Percentiles rank a stretch among this genome's conserved stretches.
phyloP scores from a whole-genome alignment of 2,113 vertebrate species.

The Silurus asotus region DNA sequence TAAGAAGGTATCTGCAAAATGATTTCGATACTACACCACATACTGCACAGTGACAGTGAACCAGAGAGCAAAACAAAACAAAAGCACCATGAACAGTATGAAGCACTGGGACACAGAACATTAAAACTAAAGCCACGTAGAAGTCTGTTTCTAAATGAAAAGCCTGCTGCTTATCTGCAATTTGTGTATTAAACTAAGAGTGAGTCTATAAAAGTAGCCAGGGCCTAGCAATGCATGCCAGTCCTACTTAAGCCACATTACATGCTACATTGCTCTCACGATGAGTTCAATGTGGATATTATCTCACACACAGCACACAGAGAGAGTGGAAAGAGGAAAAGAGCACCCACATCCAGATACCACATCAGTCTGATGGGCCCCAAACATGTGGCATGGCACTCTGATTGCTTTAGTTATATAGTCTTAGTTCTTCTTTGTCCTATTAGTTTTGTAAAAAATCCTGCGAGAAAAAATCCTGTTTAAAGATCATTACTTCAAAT shows the following conservation, averaged over 20 bases:
- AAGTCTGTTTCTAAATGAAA: slow-evolving; percentile 73
- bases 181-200: slow-evolving; percentile 71
- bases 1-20: neutral
- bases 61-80: slow-evolving; percentile 29
- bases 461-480: neutral
- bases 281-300: slow-evolving; percentile 80
- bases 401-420: neutral
- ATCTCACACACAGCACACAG: slow-evolving; percentile 69
- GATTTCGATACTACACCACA: neutral
- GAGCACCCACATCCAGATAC: slow-evolving; percentile 69
- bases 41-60: slow-evolving; percentile 12
- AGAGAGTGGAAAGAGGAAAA: slow-evolving; percentile 57
- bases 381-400: slow-evolving; percentile 64
- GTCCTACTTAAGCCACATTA: slow-evolving; percentile 79
- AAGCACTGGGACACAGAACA: slow-evolving; percentile 4
- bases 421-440: neutral
- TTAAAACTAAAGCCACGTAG: slow-evolving; percentile 63
- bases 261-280: slow-evolving; percentile 77
- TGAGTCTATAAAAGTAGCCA: slow-evolving; percentile 67
- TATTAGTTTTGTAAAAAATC: neutral
- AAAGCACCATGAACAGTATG: slow-evolving; percentile 26
- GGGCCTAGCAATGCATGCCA: slow-evolving; percentile 76
- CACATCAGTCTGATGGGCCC: slow-evolving; percentile 68
- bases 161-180: slow-evolving; percentile 77
- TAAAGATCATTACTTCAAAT: neutral